phyloP scores from a whole-genome alignment of 2,888 invertebrate species.

The Heteropelma amictum region DNA sequence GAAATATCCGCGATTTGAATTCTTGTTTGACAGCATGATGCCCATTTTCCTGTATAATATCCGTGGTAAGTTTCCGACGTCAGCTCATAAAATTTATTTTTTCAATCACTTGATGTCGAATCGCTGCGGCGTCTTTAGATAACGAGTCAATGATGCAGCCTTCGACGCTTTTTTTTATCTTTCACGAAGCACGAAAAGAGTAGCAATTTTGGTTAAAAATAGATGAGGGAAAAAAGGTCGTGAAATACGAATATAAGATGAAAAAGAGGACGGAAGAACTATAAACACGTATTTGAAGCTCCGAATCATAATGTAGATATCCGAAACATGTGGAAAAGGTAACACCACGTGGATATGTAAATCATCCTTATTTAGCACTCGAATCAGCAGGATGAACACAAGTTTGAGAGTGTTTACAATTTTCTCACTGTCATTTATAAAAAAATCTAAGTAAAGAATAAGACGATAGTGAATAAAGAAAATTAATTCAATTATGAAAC shows the following conservation, averaged over 20 bases:
- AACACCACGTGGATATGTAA: conserved; percentile 5
- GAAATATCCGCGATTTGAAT: no score
- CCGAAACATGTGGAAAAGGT: conserved; percentile 8
- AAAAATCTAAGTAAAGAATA: no score
- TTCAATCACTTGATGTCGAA: neutral
- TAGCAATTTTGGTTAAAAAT: conserved; percentile 29
- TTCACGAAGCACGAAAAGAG: neutral
- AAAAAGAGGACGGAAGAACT: neutral
- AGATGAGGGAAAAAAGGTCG: neutral
- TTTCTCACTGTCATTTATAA: neutral
- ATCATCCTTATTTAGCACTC: neutral
- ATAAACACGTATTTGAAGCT: neutral
- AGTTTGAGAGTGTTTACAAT: neutral
- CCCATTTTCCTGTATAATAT: no score
- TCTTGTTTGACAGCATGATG: no score
- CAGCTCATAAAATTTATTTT: no score
- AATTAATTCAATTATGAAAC: no score
- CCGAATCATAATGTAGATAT: neutral
- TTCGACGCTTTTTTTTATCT: conserved; percentile 18
- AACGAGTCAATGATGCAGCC: conserved; percentile 34
- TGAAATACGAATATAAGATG: neutral
- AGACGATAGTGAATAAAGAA: no score
- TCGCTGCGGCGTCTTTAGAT: conserved; percentile 18
- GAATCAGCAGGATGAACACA: neutral
- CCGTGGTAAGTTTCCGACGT: no score